These are phyloP conservation scores for Chaetogeoica ovagalla DNA, from an alignment of 2,888 invertebrate genomes.

Conservation along the genomic window DNA sequence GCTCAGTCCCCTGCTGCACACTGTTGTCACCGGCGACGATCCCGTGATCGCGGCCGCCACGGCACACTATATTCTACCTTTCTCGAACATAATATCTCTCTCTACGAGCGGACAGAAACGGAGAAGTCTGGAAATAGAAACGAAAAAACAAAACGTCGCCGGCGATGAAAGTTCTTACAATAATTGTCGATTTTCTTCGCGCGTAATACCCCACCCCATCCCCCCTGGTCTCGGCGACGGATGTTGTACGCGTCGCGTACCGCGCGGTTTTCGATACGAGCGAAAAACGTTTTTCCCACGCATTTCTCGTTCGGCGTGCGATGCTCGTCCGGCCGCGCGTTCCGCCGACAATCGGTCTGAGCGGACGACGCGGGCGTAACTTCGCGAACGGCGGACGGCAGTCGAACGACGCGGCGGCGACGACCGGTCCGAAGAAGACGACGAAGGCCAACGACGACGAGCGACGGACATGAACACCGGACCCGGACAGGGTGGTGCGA, in stretches of 20 bases:
- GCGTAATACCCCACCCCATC: too few relatives aligned
- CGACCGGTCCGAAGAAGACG: neutral
- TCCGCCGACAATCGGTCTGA: neutral
- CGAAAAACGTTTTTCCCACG: too few relatives aligned
- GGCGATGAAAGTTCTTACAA: too few relatives aligned
- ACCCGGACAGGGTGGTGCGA: slow-evolving; percentile 19
- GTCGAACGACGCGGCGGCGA: neutral
- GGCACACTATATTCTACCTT: too few relatives aligned
- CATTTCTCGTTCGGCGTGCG: neutral
- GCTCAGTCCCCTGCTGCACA: slow-evolving; percentile 25
- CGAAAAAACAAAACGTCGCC: too few relatives aligned
- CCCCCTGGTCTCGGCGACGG: too few relatives aligned
- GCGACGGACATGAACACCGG: slow-evolving; percentile 41
- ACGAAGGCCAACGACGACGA: slow-evolving; percentile 5
- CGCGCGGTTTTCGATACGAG: too few relatives aligned
- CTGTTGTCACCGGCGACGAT: slow-evolving; percentile 24
- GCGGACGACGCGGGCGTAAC: neutral
- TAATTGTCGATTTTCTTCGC: too few relatives aligned
- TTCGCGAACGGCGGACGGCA: neutral
- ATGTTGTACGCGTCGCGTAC: too few relatives aligned
- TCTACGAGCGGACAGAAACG: too few relatives aligned
- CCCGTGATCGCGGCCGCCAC: slow-evolving; percentile 38
- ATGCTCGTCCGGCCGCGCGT: slow-evolving; percentile 32
- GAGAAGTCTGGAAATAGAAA: too few relatives aligned
- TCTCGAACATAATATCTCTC: too few relatives aligned